A percentile compares a stretch with the other conserved stretches of the same genome.
These are phyloP conservation scores for Sialis lutaria DNA, from an alignment of 2,888 invertebrate species.

Conservation along the genomic window DNA sequence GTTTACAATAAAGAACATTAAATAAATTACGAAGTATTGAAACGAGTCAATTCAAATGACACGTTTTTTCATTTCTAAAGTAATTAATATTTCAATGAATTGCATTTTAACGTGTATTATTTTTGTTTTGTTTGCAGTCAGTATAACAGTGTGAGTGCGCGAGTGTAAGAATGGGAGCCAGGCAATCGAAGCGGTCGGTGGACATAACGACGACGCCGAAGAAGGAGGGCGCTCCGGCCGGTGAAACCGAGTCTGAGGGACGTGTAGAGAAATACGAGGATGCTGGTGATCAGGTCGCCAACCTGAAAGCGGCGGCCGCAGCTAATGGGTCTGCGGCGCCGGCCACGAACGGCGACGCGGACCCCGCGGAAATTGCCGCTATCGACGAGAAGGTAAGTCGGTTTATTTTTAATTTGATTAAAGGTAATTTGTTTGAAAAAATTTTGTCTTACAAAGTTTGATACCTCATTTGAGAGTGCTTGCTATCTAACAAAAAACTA, in stretches of 20 bases:
- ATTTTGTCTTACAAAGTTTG: too few relatives aligned
- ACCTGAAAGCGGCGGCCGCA: slow-evolving; percentile 16
- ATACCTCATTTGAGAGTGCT: too few relatives aligned
- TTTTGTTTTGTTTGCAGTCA: slow-evolving; percentile 1
- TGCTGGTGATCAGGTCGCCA: slow-evolving; percentile 43
- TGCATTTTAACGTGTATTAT: background rate
- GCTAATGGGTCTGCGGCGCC: slow-evolving; percentile 17
- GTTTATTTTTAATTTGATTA: too few relatives aligned
- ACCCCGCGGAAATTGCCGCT: slow-evolving; percentile 46
- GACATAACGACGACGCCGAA: slow-evolving; percentile 60
- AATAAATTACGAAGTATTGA: too few relatives aligned
- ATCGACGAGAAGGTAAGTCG: slow-evolving; percentile 24
- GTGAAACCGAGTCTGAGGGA: slow-evolving; percentile 35
- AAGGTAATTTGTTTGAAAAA: too few relatives aligned
- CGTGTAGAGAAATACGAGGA: slow-evolving; percentile 65
- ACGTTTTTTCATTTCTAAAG: background rate
- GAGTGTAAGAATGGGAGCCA: slow-evolving; percentile 54
- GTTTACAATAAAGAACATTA: background rate
- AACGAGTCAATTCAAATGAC: background rate
- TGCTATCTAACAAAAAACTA: too few relatives aligned
- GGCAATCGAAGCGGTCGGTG: slow-evolving; percentile 76
- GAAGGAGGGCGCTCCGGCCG: slow-evolving; percentile 25
- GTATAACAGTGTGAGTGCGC: background rate
- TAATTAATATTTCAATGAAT: background rate
- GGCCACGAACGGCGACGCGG: slow-evolving; percentile 38